These are phyloP conservation scores for Bergia puertoricense DNA, from an alignment of 92 coral and sea anemone species.

Conservation along the genomic window DNA sequence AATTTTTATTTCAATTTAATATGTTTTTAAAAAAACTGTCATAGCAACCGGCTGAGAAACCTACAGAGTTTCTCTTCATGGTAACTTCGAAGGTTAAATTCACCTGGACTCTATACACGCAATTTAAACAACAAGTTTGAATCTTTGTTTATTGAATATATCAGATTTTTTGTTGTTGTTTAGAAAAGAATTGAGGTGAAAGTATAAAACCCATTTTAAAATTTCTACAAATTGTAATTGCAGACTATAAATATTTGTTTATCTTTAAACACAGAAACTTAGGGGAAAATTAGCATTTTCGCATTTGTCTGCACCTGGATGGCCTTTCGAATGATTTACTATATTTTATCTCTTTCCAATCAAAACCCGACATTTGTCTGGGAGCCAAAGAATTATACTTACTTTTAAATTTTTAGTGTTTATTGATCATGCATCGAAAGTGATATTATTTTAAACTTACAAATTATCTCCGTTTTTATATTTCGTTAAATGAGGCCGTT, in stretches of 20 bases:
- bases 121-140: neutral
- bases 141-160: neutral
- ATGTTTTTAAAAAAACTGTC: neutral
- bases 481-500: slow-evolving; percentile 32
- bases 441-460: neutral
- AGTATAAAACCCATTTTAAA: neutral
- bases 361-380: neutral
- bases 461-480: slow-evolving; percentile 2
- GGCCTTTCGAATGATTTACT: neutral
- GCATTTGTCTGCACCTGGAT: slow-evolving; percentile 23
- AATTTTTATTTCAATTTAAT: neutral
- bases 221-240: slow-evolving; percentile 20
- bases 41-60: neutral
- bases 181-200: slow-evolving; percentile 6
- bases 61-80: neutral
- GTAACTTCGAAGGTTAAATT: neutral
- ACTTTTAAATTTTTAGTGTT: neutral
- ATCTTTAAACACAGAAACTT: slow-evolving; percentile 23
- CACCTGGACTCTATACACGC: neutral
- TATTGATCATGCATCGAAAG: slow-evolving; percentile 6
- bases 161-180: neutral
- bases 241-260: slow-evolving; percentile 34
- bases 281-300: slow-evolving; percentile 37
- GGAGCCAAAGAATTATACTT: neutral
- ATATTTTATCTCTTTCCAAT: neutral